Evolutionary conservation across 1,140 invertebrate species (phyloP).

Genomic region (Teleopsis dalmanni): DNA sequence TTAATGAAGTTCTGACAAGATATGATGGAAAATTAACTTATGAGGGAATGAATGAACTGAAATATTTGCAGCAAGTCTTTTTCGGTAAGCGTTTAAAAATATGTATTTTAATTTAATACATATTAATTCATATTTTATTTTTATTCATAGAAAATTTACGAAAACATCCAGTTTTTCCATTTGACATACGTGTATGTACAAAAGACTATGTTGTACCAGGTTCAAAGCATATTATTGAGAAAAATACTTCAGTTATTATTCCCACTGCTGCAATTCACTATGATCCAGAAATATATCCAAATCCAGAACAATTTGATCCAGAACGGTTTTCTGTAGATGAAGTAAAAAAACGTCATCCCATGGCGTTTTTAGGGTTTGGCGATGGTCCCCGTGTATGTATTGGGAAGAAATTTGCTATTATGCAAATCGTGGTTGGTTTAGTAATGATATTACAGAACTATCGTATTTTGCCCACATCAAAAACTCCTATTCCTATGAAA

Average conservation of each 20-base stretch:
- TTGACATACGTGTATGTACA: conserved; percentile 20
- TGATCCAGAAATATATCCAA: conserved; percentile 48
- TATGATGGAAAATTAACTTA: conserved; percentile 23
- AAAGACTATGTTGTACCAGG: conserved; percentile 18
- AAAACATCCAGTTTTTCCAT: conserved; percentile 46
- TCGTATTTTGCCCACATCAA: conserved; percentile 15
- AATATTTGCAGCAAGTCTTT: conserved; percentile 34
- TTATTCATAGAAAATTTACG: conserved; percentile 31
- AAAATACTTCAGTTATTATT: conserved; percentile 51
- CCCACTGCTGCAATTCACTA: conserved; percentile 54
- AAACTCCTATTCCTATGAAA: conserved; percentile 12
- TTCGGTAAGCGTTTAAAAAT: conserved; percentile 25
- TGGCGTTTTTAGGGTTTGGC: conserved; percentile 59
- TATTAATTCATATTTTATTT: neutral
- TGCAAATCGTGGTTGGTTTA: conserved; percentile 42
- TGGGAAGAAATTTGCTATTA: conserved; percentile 40
- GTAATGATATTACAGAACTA: conserved; percentile 29
- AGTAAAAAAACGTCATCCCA: conserved; percentile 43
- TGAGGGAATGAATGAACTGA: conserved; percentile 31
- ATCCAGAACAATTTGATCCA: conserved; percentile 55
- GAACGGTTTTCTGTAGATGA: conserved; percentile 50
- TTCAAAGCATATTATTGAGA: conserved; percentile 51
- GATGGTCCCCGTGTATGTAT: conserved; percentile 48
- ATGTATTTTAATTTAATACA: neutral
- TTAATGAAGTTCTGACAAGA: neutral